Evolutionary conservation across 2,797 vertebrate genomes (phyloP).

Genomic region (Eulemur mongoz): DNA sequence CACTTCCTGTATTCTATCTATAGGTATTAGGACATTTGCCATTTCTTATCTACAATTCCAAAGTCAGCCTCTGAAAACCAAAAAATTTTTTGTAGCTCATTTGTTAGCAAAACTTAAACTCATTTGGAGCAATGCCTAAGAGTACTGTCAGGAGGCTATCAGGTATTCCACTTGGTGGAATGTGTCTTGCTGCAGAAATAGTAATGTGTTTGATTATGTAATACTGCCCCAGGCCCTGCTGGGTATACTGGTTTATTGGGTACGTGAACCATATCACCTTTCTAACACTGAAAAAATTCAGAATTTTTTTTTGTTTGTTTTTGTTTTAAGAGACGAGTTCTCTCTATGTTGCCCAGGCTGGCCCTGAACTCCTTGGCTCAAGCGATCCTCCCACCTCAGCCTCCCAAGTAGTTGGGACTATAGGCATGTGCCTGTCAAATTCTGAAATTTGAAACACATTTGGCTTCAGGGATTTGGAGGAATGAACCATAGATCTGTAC

Average conservation of each 20-base stretch:
- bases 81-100: not conserved
- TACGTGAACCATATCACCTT: not conserved
- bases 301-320: not conserved
- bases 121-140: not conserved
- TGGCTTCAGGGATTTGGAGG: not conserved
- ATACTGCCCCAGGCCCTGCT: not conserved
- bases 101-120: constrained; percentile 17
- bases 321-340: not conserved
- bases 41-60: constrained; percentile 22
- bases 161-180: not conserved
- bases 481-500: not conserved
- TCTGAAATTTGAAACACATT: not conserved
- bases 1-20: not conserved
- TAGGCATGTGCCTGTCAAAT: not conserved
- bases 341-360: not conserved
- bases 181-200: not conserved
- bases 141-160: not conserved
- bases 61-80: not conserved
- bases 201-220: not conserved
- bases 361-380: not conserved
- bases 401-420: not conserved
- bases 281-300: not conserved
- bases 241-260: not conserved
- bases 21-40: not conserved
- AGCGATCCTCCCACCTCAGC: not conserved